Conservation (phyloP, 92 coral and sea anemone species). For the Siderastrea radians region DNA sequence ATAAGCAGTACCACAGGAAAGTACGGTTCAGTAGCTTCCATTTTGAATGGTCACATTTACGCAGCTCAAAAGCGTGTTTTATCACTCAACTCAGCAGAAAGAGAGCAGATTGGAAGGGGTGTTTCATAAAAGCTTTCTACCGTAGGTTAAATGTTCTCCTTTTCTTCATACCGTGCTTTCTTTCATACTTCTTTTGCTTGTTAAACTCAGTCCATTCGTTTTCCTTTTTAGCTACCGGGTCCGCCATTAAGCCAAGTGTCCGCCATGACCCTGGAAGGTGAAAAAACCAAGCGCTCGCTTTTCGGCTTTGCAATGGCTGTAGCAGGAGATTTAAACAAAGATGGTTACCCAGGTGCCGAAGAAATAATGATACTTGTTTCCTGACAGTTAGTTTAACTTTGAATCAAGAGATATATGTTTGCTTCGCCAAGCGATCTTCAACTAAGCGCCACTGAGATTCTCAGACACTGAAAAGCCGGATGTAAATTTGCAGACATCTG, state of each 20-base stretch:
- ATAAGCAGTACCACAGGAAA: too few species aligned
- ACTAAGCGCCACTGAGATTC: too few species aligned
- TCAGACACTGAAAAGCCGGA: too few species aligned
- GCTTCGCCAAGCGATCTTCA: too few species aligned
- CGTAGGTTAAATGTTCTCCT: not conserved
- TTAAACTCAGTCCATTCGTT: not conserved
- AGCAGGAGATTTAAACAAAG: conserved; percentile 89
- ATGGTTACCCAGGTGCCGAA: conserved; percentile 68
- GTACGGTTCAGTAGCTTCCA: too few species aligned
- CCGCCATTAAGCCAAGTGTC: conserved; percentile 74
- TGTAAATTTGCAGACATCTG: too few species aligned
- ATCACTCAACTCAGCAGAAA: too few species aligned
- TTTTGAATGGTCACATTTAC: too few species aligned
- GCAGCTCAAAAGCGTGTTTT: too few species aligned
- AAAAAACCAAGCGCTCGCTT: conserved; percentile 61
- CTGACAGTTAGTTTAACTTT: not conserved
- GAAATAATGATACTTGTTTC: not conserved
- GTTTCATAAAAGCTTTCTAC: too few species aligned
- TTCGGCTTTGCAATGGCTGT: conserved; percentile 91
- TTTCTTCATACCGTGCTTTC: not conserved
- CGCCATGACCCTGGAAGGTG: conserved; percentile 75
- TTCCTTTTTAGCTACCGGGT: conserved; percentile 40
- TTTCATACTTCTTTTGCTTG: not conserved
- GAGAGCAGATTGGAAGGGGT: too few species aligned
- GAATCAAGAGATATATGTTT: not conserved